A percentile compares a stretch with the other conserved stretches of the same genome.
Conservation (phyloP, 2,113 vertebrate species). For the human (Homo sapiens) region GRCh38 chr14:67360001-67360500, state of each 20-base stretch:
- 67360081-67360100: constrained; percentile 55
- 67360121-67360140: not conserved
- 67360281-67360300: not conserved
- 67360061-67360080: not conserved
- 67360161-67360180: not conserved
- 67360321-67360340: constrained; percentile 57
- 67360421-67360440: not conserved
- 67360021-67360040: not conserved
- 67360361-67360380: not conserved
- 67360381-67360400: not conserved
- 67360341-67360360: constrained; percentile 63
- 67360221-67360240: not conserved
- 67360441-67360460: constrained; percentile 65
- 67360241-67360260: not conserved
- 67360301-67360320: constrained; percentile 57
- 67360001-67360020: rapidly evolving
- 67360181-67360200: not conserved
- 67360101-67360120: not conserved
- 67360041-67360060: not conserved
- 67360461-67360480: not conserved
- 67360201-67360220: not conserved
- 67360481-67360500: not conserved
- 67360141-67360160: not conserved
- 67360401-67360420: not conserved
- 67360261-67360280: constrained; percentile 67